A percentile compares a stretch with the other conserved stretches of the same genome.
Conservation (phyloP, 2,888 invertebrate genomes). For the Lasius platythorax region DNA sequence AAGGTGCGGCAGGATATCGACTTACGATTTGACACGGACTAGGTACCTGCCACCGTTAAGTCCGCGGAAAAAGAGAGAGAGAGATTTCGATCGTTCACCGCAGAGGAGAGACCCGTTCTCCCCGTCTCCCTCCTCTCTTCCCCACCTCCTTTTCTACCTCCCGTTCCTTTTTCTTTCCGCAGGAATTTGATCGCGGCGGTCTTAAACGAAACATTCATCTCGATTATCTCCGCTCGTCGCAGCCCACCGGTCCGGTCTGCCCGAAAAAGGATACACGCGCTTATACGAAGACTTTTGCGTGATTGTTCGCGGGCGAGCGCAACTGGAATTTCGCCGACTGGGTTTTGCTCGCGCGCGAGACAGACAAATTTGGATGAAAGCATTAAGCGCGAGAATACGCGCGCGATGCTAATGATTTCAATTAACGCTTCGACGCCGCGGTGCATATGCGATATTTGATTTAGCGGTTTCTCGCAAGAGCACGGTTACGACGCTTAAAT, state of each 20-base stretch:
- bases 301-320: constrained; percentile 16
- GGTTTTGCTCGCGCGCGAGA: constrained; percentile 16
- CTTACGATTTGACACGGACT: constrained; percentile 79
- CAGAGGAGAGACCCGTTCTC: constrained; percentile 53
- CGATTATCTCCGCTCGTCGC: constrained; percentile 71
- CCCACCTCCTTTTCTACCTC: neutral
- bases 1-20: constrained; percentile 72
- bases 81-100: constrained; percentile 76
- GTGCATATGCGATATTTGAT: constrained; percentile 36
- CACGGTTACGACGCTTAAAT: constrained; percentile 37
- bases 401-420: constrained; percentile 37
- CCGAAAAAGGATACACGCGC: constrained; percentile 44
- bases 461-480: constrained; percentile 38
- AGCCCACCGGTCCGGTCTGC: neutral
- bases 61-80: constrained; percentile 66
- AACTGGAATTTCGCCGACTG: neutral
- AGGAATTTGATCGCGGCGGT: constrained; percentile 69
- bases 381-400: constrained; percentile 5
- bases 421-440: constrained; percentile 32
- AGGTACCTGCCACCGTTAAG: constrained; percentile 73
- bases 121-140: neutral
- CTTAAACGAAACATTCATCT: constrained; percentile 73
- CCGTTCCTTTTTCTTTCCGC: constrained; percentile 52
- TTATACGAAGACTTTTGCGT: neutral
- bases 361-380: constrained; percentile 32